Evolutionary conservation across 2,113 vertebrate species (phyloP).

Genomic region (Triplophysa siluroides): DNA sequence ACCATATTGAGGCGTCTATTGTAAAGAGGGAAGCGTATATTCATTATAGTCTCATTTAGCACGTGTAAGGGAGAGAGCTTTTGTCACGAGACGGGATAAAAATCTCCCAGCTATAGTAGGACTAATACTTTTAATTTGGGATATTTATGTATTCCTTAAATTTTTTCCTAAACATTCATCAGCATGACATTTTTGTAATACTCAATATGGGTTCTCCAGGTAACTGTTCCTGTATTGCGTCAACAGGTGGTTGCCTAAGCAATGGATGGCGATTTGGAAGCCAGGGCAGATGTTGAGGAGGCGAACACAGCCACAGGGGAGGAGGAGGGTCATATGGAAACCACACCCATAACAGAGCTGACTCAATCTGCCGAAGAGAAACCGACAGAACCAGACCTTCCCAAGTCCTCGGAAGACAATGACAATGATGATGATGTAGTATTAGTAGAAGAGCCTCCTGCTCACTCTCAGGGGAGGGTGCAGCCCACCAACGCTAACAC

Average conservation of each 20-base stretch:
- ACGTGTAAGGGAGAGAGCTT: background rate
- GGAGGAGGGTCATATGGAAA: conserved; percentile 82
- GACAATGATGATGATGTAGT: conserved; percentile 86
- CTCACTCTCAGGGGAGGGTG: conserved; percentile 68
- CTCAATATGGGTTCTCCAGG: background rate
- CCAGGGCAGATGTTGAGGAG: conserved; percentile 69
- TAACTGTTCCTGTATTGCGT: conserved; percentile 45
- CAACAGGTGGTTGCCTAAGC: conserved; percentile 79
- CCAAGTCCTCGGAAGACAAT: conserved; percentile 65
- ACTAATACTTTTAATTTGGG: background rate
- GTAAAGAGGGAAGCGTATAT: background rate
- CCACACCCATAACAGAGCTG: conserved; percentile 78
- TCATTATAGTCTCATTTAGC: background rate
- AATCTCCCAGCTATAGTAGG: background rate
- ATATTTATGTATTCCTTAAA: no score
- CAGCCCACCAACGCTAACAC: conserved; percentile 51
- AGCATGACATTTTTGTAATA: background rate
- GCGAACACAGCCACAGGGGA: conserved; percentile 58
- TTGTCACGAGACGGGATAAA: background rate
- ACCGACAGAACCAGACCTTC: conserved; percentile 57
- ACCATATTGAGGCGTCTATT: background rate
- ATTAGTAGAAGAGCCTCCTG: conserved; percentile 86
- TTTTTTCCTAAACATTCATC: background rate
- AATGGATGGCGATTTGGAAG: conserved; percentile 85
- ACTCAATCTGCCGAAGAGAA: conserved; percentile 59